Percentiles rank a stretch among this genome's conserved stretches.
These are phyloP conservation scores for Melanerpes formicivorus DNA, from an alignment of 2,113 vertebrate genomes.

Conservation along the genomic window DNA sequence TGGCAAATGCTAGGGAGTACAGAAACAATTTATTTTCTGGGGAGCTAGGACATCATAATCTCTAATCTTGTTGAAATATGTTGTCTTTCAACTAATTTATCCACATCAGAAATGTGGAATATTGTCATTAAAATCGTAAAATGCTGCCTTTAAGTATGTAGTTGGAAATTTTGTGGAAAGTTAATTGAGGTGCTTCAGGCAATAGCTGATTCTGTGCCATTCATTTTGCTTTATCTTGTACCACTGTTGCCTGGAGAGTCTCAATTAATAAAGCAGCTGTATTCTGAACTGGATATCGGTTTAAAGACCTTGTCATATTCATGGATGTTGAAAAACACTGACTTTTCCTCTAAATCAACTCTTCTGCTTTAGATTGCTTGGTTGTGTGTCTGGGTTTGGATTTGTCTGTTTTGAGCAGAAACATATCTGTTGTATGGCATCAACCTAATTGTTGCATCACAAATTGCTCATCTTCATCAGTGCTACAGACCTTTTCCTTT, in stretches of 20 bases:
- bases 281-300: constrained; percentile 39
- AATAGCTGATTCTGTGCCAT: constrained; percentile 29
- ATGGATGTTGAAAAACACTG: neutral
- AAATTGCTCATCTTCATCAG: neutral
- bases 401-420: neutral
- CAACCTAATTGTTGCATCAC: neutral
- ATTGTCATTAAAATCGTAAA: constrained; percentile 68
- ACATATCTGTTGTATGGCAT: neutral
- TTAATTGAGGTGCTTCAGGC: constrained; percentile 72
- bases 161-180: constrained; percentile 63
- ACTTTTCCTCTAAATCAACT: neutral
- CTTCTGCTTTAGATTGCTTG: neutral
- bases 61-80: constrained; percentile 41
- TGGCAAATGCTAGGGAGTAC: neutral
- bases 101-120: constrained; percentile 45
- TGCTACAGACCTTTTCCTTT: neutral
- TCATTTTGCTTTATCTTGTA: constrained; percentile 67
- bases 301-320: constrained; percentile 44
- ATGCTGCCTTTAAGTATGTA: constrained; percentile 56
- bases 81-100: constrained; percentile 64
- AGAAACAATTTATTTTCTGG: constrained; percentile 12
- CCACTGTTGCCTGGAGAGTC: constrained; percentile 45
- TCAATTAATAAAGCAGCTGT: constrained; percentile 64
- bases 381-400: neutral
- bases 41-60: neutral